phyloP scores from a whole-genome alignment of 2,113 vertebrate species.

The Erpornis zantholeuca region DNA sequence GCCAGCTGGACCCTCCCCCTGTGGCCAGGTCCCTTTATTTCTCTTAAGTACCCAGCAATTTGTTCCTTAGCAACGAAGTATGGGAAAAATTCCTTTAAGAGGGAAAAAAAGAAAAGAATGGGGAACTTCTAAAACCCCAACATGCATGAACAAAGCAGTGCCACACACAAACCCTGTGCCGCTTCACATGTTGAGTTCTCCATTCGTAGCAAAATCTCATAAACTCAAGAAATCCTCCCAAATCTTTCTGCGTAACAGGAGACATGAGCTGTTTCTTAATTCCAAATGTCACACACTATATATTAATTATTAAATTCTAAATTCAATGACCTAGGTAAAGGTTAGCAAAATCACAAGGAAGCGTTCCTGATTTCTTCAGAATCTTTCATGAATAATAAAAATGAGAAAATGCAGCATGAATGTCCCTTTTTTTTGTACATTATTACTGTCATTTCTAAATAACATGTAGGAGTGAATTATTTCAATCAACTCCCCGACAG shows the following conservation, averaged over 20 bases:
- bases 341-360: not conserved
- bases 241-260: not conserved
- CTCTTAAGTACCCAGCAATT: no score
- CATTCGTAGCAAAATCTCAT: not conserved
- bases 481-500: constrained; percentile 21
- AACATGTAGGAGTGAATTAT: constrained; percentile 46
- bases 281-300: not conserved
- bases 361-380: not conserved
- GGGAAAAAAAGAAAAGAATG: no score
- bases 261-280: not conserved
- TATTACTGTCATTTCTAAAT: constrained; percentile 44
- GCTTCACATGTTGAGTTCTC: not conserved
- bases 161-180: not conserved
- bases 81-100: no score
- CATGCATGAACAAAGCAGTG: not conserved
- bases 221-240: not conserved
- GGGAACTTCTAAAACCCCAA: no score
- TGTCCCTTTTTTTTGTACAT: not conserved
- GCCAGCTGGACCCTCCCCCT: no score
- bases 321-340: not conserved
- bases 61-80: no score
- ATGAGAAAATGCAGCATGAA: not conserved
- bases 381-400: not conserved
- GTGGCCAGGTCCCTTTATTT: no score
- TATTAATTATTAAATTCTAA: not conserved